phyloP scores from a whole-genome alignment of 2,797 vertebrate species.

The Pseudomugil tenellus region DNA sequence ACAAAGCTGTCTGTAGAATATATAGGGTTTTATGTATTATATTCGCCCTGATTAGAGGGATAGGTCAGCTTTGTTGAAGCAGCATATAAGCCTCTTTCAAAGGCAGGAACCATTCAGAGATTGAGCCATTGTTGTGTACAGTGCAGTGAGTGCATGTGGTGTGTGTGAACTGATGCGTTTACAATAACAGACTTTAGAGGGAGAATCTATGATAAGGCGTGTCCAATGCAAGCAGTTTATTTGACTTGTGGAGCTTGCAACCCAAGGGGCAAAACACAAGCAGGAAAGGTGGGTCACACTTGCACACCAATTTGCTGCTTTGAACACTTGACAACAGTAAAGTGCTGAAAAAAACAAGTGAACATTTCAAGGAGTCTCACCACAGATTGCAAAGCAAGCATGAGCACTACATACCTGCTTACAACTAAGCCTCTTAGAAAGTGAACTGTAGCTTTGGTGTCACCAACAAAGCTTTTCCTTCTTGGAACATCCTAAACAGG shows the following conservation, averaged over 20 bases:
- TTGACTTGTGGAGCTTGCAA: background rate
- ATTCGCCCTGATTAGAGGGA: slow-evolving; percentile 39
- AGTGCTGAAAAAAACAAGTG: slow-evolving; percentile 32
- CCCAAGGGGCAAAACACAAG: background rate
- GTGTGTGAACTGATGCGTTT: background rate
- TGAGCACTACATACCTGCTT: slow-evolving; percentile 21
- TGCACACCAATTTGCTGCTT: background rate
- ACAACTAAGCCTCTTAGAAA: slow-evolving; percentile 40
- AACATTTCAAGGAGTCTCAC: slow-evolving; percentile 31
- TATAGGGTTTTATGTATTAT: background rate
- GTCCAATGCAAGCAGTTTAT: background rate
- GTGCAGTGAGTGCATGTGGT: background rate
- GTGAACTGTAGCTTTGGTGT: slow-evolving; percentile 2
- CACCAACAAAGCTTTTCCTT: background rate
- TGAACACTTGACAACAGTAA: background rate
- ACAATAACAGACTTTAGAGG: background rate
- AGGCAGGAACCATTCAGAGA: slow-evolving; percentile 33
- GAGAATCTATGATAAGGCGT: background rate
- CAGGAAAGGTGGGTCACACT: background rate
- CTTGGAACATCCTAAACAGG: too few relatives aligned
- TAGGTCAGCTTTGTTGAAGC: slow-evolving; percentile 29
- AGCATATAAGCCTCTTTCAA: slow-evolving; percentile 41
- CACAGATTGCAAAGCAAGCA: slow-evolving; percentile 15
- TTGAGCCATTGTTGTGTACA: slow-evolving; percentile 16
- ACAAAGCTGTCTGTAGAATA: background rate